Evolutionary conservation across 1,140 invertebrate species (phyloP).

Genomic region (Ceratina australensis): DNA sequence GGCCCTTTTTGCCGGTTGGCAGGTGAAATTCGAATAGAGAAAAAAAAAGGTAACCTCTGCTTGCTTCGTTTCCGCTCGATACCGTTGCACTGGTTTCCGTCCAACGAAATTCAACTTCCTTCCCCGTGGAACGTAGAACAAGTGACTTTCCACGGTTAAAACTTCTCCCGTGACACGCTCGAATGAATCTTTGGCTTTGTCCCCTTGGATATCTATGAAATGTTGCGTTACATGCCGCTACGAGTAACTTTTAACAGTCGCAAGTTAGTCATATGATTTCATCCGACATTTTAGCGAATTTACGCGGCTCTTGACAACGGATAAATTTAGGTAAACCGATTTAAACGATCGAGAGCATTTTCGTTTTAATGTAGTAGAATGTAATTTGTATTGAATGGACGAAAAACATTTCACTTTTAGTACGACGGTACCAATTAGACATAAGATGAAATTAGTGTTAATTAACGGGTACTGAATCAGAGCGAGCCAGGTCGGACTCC

Average conservation of each 20-base stretch:
- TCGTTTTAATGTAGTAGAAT: too few species aligned
- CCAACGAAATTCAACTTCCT: slow-evolving; percentile 25
- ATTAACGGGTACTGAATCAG: background rate
- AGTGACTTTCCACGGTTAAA: slow-evolving; percentile 45
- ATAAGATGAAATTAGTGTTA: background rate
- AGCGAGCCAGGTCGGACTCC: background rate
- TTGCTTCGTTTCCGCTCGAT: slow-evolving; percentile 6
- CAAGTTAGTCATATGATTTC: slow-evolving; percentile 43
- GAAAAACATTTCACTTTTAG: too few species aligned
- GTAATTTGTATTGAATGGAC: background rate
- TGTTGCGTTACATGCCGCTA: slow-evolving; percentile 21
- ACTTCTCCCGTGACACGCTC: slow-evolving; percentile 40
- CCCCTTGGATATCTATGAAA: slow-evolving; percentile 53
- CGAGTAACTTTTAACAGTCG: slow-evolving; percentile 38
- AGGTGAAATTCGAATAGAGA: slow-evolving; percentile 18
- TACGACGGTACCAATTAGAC: background rate
- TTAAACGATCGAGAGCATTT: too few species aligned
- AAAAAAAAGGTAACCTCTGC: background rate
- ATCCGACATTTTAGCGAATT: background rate
- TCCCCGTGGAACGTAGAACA: slow-evolving; percentile 19
- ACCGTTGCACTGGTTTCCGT: background rate
- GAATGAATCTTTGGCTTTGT: slow-evolving; percentile 41
- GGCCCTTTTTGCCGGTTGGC: slow-evolving; percentile 5
- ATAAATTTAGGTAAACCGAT: background rate
- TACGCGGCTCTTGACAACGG: too few species aligned